Evolutionary conservation across 23 tunicate species (phyloP), one percentile per base, ranked within the genome.

Genomic region (Trididemnum nubilum): DNA sequence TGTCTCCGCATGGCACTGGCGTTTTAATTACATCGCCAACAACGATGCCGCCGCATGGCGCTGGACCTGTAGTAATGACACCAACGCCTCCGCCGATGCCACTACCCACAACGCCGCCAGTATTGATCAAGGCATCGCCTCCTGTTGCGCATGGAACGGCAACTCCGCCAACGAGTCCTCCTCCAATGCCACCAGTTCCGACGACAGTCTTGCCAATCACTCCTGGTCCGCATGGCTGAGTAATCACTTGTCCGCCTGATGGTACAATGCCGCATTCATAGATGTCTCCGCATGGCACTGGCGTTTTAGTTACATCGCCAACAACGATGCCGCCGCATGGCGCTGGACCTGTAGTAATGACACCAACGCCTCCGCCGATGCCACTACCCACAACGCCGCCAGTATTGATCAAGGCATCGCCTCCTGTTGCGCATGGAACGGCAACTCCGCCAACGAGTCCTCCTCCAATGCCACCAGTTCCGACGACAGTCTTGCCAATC

Each of bases 101-200:
- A 21, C 29, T 22, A 5, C 15, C 21, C 67, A 61, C 27, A 25
- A n/a, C n/a, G n/a, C n/a, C n/a, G n/a, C 67, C 67, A 21, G 67
- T 7, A 15, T 44, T 44, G 54, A 44, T 15, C 54, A 44, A 44
- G 12, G 54, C 67, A 61, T 4, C 67, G 26, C 67, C 67, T 15
- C 67, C 67, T 21, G 67, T 61, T 25, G n/a, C 67, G 29, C 67
- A 15, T 21, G 67, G 21, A 61, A 61, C 67, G 26, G n/a, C 29
- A 61, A 26, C 29, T 61, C 67, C 67, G 67, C 29, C 67, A 22
- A 15, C 67, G 27, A 25, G 21, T 61, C 26, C 29, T 5, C 29
- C 29, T n/a, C 4, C 29, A 61, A 61, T 61, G 21, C 29, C 67
- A 61, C 67, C 67, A 61, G 67, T 61, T 61, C 67, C 67, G 4